Evolutionary conservation across 1,140 invertebrate genomes (phyloP).

Genomic region (Scaptomyza graminum): DNA sequence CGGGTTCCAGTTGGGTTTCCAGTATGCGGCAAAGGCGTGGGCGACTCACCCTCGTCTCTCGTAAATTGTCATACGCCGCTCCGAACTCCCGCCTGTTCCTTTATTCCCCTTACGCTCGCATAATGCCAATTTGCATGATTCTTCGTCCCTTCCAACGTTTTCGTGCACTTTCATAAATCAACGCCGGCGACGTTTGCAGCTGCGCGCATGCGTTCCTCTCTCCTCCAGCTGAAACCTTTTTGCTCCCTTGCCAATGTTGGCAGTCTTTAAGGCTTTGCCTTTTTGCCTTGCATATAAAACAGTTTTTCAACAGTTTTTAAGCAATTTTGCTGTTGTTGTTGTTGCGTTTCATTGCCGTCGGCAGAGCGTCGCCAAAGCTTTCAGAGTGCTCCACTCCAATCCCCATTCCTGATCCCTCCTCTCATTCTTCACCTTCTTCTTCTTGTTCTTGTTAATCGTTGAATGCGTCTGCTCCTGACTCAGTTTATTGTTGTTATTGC

Average conservation of each 20-base stretch:
- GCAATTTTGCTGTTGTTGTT: slow-evolving; percentile 42
- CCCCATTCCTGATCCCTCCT: slow-evolving; percentile 5
- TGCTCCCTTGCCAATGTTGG: slow-evolving; percentile 70
- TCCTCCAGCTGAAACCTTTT: slow-evolving; percentile 68
- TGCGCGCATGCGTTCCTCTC: slow-evolving; percentile 71
- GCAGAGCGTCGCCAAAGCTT: slow-evolving; percentile 78
- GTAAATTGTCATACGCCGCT: slow-evolving; percentile 62
- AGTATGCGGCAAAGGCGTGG: slow-evolving; percentile 18
- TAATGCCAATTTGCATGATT: slow-evolving; percentile 66
- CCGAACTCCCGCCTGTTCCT: neutral
- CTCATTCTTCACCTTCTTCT: slow-evolving; percentile 16
- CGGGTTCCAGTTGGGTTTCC: too few relatives aligned
- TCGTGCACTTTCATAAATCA: slow-evolving; percentile 82
- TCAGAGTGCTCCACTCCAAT: slow-evolving; percentile 40
- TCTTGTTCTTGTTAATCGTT: neutral
- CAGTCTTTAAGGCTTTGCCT: slow-evolving; percentile 10
- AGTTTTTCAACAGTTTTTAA: slow-evolving; percentile 60
- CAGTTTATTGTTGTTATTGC: slow-evolving; percentile 45
- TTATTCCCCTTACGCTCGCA: slow-evolving; percentile 20
- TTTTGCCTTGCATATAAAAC: slow-evolving; percentile 76
- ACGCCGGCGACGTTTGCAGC: slow-evolving; percentile 73
- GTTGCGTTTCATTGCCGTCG: slow-evolving; percentile 65
- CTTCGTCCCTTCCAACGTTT: slow-evolving; percentile 21
- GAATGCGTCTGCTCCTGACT: slow-evolving; percentile 19
- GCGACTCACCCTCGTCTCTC: slow-evolving; percentile 22